phyloP scores from a whole-genome alignment of 1,140 invertebrate species.

The Scaptomyza pallida region DNA sequence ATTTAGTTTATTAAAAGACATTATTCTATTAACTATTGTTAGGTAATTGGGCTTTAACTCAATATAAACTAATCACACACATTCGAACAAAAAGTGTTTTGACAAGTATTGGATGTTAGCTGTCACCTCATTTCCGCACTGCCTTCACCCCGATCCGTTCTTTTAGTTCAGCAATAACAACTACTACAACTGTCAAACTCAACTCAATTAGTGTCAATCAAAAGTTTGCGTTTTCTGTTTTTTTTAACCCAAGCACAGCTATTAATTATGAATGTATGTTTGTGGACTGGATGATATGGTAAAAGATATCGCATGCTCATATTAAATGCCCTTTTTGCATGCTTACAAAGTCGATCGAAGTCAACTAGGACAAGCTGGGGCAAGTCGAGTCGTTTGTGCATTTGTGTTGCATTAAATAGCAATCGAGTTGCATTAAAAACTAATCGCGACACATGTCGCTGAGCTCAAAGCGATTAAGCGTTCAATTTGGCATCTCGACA shows the following conservation, averaged over 20 bases:
- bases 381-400: conserved; percentile 4
- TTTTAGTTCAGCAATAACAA: no score
- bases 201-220: conserved; percentile 59
- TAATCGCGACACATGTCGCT: conserved; percentile 58
- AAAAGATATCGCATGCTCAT: neutral
- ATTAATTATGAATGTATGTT: conserved; percentile 28
- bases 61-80: no score
- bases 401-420: conserved; percentile 36
- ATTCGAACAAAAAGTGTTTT: no score
- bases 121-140: no score
- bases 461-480: conserved; percentile 59
- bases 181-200: neutral
- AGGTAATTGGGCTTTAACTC: no score
- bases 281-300: conserved; percentile 7
- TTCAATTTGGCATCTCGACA: conserved; percentile 54
- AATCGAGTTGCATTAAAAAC: conserved; percentile 61
- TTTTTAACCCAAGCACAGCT: conserved; percentile 19
- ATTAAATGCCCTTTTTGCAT: conserved; percentile 18
- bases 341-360: conserved; percentile 7
- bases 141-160: no score
- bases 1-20: no score
- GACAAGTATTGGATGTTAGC: no score
- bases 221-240: no score
- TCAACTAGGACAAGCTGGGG: neutral
- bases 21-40: no score